Evolutionary conservation across 1,140 invertebrate species (phyloP), one percentile per base, ranked within the genome.

Genomic region (Zaprionus vittiger): DNA sequence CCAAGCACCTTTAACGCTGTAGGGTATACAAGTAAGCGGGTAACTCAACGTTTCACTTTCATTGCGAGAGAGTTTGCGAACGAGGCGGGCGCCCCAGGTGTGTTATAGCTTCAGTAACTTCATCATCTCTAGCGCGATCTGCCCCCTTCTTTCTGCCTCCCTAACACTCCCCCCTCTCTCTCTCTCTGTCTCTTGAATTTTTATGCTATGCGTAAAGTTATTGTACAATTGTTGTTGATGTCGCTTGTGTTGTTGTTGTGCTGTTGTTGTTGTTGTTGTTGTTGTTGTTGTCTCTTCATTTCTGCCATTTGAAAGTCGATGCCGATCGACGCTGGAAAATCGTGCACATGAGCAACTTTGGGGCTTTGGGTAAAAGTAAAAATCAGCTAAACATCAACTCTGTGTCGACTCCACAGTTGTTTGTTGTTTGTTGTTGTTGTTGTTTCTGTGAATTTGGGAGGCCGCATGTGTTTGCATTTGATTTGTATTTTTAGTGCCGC

Each of bases 391-490:
- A 73, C 69, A 60, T 70, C 68, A 49, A 65, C 68, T 75, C 52
- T 68, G 54, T 74, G 65, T 62, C 72, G 62, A 34, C 49, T 49
- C 61, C 65, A 54, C 28, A 73, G 79, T 81, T 65, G 65, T 63
- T 52, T 66, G 20, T 22, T 22, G 20, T 22, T 22, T 22, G 59
- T n/a, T 49, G 62, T 20, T 26, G 59, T n/a, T 49, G 62, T 31
- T 75, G 73, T 71, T 75, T 54, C 54, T 75, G 59, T 71, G 60
- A 75, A 75, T 73, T 67, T 72, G 77, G 69, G 65, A 76, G 84
- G 84, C 84, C 75, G 77, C 84, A 89, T 87, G 83, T 87, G 83
- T 89, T 89, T 83, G 84, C 80, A 87, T 87, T 87, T 84, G 82
- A 79, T 81, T 85, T 80, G 83, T 84, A 81, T 87, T 87, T 89